Percentiles rank a stretch among this genome's conserved stretches.
These are phyloP conservation scores for Oscarella lobularis DNA, from an alignment of 37 sponge, comb jelly and placozoan genomes.

Conservation along the genomic window DNA sequence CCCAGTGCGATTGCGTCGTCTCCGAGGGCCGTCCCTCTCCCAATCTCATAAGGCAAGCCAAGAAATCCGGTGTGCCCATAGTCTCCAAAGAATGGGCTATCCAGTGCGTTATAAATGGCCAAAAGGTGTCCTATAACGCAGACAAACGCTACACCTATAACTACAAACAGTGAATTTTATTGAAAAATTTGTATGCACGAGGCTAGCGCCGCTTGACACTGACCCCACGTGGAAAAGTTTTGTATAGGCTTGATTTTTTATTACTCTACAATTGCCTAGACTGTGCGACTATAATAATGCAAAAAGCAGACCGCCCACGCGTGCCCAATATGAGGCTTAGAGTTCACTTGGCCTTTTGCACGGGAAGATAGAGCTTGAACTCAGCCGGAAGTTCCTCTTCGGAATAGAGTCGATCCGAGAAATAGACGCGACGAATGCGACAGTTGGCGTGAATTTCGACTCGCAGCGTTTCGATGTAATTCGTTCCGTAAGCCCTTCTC, in stretches of 20 bases:
- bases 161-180: background rate
- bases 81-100: background rate
- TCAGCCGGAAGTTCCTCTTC: conserved; percentile 97
- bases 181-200: too few species aligned
- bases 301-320: too few species aligned
- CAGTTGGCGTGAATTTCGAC: conserved; percentile 99
- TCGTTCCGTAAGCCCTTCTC: conserved; percentile 94
- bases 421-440: conserved; percentile 94
- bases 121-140: background rate
- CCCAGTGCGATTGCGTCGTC: conserved; percentile 4
- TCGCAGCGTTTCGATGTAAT: conserved; percentile 98
- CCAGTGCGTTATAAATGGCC: background rate
- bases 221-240: too few species aligned
- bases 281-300: too few species aligned
- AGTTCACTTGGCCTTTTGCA: too few species aligned
- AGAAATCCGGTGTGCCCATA: background rate
- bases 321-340: too few species aligned
- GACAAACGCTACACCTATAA: background rate
- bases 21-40: background rate
- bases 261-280: too few species aligned
- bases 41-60: background rate
- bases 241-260: too few species aligned
- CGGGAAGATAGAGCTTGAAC: conserved; percentile 96
- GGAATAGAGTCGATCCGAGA: conserved; percentile 90
- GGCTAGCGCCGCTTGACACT: too few species aligned